Percentiles rank a stretch among this genome's conserved stretches.
phyloP scores from a whole-genome alignment of 2,797 vertebrate genomes.

The Micrastur ruficollis region DNA sequence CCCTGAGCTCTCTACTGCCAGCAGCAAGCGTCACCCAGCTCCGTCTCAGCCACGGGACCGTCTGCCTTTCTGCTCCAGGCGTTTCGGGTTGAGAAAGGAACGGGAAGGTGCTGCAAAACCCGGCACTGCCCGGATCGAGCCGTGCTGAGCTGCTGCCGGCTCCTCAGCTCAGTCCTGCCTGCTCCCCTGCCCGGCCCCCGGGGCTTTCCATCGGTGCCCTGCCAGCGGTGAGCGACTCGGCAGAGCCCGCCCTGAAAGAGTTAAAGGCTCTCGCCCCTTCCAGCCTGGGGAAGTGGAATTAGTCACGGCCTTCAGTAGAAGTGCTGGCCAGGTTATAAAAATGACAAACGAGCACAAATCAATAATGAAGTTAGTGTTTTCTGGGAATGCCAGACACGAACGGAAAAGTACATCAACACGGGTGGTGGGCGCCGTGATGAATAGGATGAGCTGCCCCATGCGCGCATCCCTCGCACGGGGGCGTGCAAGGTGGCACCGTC shows the following conservation, averaged over 20 bases:
- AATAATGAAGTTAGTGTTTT: constrained; percentile 49
- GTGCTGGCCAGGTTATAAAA: constrained; percentile 60
- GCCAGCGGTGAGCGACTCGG: fast-evolving
- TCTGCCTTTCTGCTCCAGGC: not conserved
- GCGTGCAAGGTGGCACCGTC: not conserved
- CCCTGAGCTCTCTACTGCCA: not conserved
- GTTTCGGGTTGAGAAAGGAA: not conserved
- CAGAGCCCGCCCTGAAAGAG: not conserved
- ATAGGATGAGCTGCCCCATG: not conserved
- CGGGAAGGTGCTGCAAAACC: not conserved
- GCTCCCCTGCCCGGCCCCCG: not conserved
- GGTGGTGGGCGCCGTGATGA: not conserved
- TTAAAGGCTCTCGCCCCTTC: not conserved
- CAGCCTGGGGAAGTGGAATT: constrained; percentile 50
- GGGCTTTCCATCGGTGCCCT: not conserved
- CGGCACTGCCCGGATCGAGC: fast-evolving
- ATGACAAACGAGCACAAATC: constrained; percentile 46
- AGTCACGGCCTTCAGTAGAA: constrained; percentile 52
- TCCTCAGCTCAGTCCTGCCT: not conserved
- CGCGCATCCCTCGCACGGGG: fast-evolving
- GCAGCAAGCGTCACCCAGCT: not conserved
- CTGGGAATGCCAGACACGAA: constrained; percentile 9
- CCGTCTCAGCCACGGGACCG: fast-evolving
- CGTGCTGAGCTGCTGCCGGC: not conserved
- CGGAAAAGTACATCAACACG: not conserved